Base-by-base conservation (phyloP, 2,888 invertebrate species). In the Drosophila tripunctata region DNA sequence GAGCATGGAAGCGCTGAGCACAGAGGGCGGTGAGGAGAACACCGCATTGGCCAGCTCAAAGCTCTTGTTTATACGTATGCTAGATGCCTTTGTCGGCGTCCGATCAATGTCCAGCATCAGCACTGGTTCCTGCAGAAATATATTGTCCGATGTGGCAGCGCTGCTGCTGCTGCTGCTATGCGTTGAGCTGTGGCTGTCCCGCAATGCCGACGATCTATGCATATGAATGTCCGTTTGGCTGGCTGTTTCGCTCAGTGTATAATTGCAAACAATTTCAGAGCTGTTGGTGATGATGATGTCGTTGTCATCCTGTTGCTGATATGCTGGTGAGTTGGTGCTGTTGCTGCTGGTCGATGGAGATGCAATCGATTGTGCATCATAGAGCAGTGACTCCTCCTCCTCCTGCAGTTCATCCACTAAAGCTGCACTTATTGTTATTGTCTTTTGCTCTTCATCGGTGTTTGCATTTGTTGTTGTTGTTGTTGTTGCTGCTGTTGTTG, bases 41-140 rank as follows among this genome's bases (percentile, higher is more conserved):
- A 90, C 85, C 6, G 90, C 89, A 10, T 47, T 69, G 14, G 89
- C 87, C 22, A 90, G 70, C 69, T 90, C 90, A 12, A 91, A 75
- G 21, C 89, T 85, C 66, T 89, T 90, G 52, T 91, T 91, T 8
- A 91, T 91, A 72, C 89, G 90, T 24, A 91, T 91, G 19, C 89
- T 90, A 33, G 91, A 90, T 4, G 91, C 89, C 74, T 91, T 91
- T 74, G 91, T 91, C 33, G 87, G 89, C 10, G 90, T 90, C 56
- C 91, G 91, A 71, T 92, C 91, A 7, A 92, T 90, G 65, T 92
- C 89, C 15, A 92, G 79, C 17, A 88, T 90, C 14, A 92, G 79
- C 44, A 92, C 91, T 10, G 92, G 92, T 57, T 91, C 91, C 70
- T 91, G 91, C 33, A 92, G 75, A 67, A 92, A 92, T 64, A 92